Evolutionary conservation across 2,113 vertebrate species (phyloP), one percentile per base, ranked within the genome.

Genomic region (Larimichthys crocea): DNA sequence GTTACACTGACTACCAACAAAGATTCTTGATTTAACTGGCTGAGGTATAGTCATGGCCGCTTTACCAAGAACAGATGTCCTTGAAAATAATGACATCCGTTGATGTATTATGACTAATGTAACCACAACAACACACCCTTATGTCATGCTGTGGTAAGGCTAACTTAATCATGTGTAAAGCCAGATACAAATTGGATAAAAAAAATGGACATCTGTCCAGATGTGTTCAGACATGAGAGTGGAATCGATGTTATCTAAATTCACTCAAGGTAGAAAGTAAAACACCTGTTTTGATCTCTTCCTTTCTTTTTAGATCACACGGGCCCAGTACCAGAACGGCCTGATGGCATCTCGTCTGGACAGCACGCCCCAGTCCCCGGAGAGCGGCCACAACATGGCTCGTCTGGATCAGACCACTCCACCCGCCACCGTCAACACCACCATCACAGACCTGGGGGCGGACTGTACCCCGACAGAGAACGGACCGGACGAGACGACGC

Each of bases 241-340:
- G 49, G 50, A 3, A 46, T 46, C 10, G 44, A 46, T 46, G 3
- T 14, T 14, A 46, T 49, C 48, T 49, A 16, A 16, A 1, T 15
- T 49, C 48, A 16, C 48, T 49, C 48, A 5, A 49, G 35, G 35
- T 8, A 35, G 35, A 35, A 35, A 35, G 35, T 35, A 35, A 35
- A 20, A 52, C 53, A 20, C 6, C 31, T 26, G 53, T 3, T 19
- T 15, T 65, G n/a, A 26, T 48, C 55, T 20, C 53, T 17, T 1
- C 0, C 57, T 15, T 9, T 16, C 17, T n/a, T 72, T 20, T 7
- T 91, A 99, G 98, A 96, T 99, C 90, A 97, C 97, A 0, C 94
- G 97, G 10, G 94, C 97, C 44, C 97, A 99, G 85, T 99, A 99
- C 92, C 98, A 99, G 93, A 98, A 98, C 0, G 97, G 97, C 2